Percentiles rank a stretch among this genome's conserved stretches.
Conservation (phyloP, 2,797 vertebrate genomes). For the Propithecus deckenii region DNA sequence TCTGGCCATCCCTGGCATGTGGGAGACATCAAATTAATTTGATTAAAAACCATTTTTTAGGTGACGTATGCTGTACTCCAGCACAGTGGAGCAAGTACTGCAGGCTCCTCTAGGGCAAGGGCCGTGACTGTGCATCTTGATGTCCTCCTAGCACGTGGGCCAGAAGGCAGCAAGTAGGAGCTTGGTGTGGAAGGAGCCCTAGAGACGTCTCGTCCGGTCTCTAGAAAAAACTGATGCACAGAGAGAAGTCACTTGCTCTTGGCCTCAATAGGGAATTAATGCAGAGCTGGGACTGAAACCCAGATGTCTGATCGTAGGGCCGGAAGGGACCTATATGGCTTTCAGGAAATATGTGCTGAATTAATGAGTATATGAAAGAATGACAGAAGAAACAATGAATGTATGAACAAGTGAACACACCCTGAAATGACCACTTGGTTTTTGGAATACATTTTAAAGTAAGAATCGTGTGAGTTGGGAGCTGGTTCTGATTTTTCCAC, state of each 20-base stretch:
- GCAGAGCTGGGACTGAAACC: background rate
- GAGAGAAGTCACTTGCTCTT: slow-evolving; percentile 30
- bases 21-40: background rate
- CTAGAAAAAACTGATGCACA: background rate
- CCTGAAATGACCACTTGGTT: background rate
- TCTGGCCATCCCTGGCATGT: background rate
- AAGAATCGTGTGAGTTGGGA: background rate
- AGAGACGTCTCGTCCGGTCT: background rate
- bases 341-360: background rate
- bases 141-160: background rate
- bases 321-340: background rate
- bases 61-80: background rate
- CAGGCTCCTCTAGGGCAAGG: background rate
- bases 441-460: background rate
- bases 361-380: background rate
- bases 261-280: background rate
- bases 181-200: background rate
- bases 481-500: background rate
- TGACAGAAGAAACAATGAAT: background rate
- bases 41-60: background rate
- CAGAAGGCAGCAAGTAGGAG: background rate
- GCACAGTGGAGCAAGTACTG: background rate
- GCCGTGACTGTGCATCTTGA: background rate
- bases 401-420: background rate
- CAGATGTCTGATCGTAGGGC: background rate